A percentile compares a stretch with the other conserved stretches of the same genome.
These are phyloP conservation scores for Tuberolachnus salignus DNA, from an alignment of 2,888 invertebrate genomes.

Conservation along the genomic window DNA sequence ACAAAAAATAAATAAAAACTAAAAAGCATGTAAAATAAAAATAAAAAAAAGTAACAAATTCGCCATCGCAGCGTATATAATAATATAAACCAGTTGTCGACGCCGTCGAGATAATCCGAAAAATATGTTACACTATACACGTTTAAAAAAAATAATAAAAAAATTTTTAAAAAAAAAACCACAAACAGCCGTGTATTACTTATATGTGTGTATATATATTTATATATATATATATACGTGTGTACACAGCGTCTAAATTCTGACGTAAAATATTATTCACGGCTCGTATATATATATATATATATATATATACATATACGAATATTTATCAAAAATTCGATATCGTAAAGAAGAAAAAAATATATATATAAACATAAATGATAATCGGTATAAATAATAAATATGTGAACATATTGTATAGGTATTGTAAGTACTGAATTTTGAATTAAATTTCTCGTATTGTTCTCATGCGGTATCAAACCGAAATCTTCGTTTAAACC, in stretches of 20 bases:
- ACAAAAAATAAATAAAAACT: neutral
- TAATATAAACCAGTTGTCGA: constrained; percentile 54
- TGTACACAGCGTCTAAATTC: neutral
- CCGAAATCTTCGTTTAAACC: too few relatives aligned
- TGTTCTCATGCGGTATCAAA: too few relatives aligned
- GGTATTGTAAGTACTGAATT: too few relatives aligned
- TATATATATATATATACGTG: too few relatives aligned
- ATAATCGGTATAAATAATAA: too few relatives aligned
- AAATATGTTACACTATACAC: constrained; percentile 41
- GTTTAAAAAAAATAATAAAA: too few relatives aligned
- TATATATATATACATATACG: too few relatives aligned
- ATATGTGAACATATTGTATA: too few relatives aligned
- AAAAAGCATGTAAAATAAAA: constrained; percentile 18
- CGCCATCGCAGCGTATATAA: constrained; percentile 33
- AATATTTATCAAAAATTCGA: constrained; percentile 29
- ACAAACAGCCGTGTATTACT: neutral
- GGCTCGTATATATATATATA: neutral
- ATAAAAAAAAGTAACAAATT: constrained; percentile 35
- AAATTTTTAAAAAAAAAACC: too few relatives aligned
- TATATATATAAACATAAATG: neutral
- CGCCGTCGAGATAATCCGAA: constrained; percentile 45
- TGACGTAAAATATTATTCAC: constrained; percentile 19
- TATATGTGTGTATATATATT: too few relatives aligned
- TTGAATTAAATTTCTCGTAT: too few relatives aligned
- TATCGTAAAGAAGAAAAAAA: neutral